phyloP scores from a whole-genome alignment of 1,140 invertebrate genomes.

The Drosophila triauraria region DNA sequence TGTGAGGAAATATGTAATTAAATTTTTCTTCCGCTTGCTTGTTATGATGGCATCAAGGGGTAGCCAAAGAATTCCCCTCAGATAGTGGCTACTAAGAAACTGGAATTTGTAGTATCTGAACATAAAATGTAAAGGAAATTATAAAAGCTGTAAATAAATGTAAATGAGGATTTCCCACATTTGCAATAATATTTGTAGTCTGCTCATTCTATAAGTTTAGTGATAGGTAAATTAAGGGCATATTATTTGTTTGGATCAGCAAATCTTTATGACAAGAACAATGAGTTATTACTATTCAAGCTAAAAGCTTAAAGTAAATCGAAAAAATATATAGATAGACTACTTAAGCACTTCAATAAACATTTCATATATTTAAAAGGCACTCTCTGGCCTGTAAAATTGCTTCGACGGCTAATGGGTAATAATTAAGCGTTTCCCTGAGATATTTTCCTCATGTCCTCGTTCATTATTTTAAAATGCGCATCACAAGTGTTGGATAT shows the following conservation, averaged over 20 bases:
- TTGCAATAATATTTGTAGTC: no score
- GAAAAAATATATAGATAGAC: no score
- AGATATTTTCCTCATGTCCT: not conserved
- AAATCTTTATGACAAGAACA: no score
- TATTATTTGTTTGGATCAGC: no score
- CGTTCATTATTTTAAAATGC: slow-evolving; percentile 79
- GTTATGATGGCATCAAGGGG: slow-evolving; percentile 15
- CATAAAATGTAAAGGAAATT: not conserved
- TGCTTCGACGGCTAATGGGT: slow-evolving; percentile 15
- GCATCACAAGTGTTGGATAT: slow-evolving; percentile 72
- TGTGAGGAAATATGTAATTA: slow-evolving; percentile 77
- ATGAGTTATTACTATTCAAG: no score
- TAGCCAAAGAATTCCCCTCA: not conserved
- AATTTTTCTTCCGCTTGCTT: slow-evolving; percentile 59
- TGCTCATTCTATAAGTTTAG: no score
- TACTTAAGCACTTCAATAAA: no score
- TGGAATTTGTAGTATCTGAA: not conserved
- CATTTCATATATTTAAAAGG: not conserved
- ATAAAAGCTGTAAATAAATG: no score
- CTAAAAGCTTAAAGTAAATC: no score
- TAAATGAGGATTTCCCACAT: no score
- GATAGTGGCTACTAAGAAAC: not conserved
- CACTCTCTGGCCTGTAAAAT: no score
- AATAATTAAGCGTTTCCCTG: slow-evolving; percentile 31
- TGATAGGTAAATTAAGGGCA: no score